phyloP scores from a whole-genome alignment of 1,140 invertebrate genomes.

The Cylas formicarius region DNA sequence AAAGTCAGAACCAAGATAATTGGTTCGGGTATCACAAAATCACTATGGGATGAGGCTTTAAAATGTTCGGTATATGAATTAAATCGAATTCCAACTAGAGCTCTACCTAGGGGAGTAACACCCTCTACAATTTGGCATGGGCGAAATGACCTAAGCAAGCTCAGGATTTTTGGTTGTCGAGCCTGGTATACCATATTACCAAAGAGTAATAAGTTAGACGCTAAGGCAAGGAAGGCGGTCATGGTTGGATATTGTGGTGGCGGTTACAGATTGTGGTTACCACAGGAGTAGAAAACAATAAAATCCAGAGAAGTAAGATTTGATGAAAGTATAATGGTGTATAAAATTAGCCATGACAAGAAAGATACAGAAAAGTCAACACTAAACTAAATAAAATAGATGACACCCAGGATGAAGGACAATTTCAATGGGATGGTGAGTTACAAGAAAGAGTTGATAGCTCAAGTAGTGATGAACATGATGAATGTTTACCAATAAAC shows the following conservation, averaged over 20 bases:
- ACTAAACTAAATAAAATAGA: too few species aligned
- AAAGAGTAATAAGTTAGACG: conserved; percentile 13
- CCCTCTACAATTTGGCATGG: conserved; percentile 17
- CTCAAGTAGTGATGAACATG: too few species aligned
- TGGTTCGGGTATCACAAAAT: conserved; percentile 24
- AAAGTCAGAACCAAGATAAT: conserved; percentile 26
- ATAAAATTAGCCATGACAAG: conserved; percentile 3
- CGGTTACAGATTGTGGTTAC: conserved; percentile 17
- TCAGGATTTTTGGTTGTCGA: conserved; percentile 21
- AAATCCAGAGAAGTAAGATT: conserved; percentile 13
- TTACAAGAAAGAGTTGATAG: too few species aligned
- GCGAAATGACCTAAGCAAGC: conserved; percentile 17
- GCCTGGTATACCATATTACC: conserved; percentile 7
- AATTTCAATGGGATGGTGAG: too few species aligned
- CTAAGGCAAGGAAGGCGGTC: conserved; percentile 3
- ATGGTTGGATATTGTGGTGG: conserved; percentile 15
- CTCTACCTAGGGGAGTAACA: conserved; percentile 6
- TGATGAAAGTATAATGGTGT: conserved; percentile 14
- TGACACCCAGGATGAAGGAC: too few species aligned
- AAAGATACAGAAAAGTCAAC: too few species aligned
- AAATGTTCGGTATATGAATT: conserved; percentile 27
- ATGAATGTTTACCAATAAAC: too few species aligned
- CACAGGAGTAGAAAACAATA: conserved; percentile 10
- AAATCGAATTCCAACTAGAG: conserved; percentile 27
- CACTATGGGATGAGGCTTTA: conserved; percentile 35